Evolutionary conservation across 2,888 invertebrate species (phyloP).

Genomic region (Tachina lurida): DNA sequence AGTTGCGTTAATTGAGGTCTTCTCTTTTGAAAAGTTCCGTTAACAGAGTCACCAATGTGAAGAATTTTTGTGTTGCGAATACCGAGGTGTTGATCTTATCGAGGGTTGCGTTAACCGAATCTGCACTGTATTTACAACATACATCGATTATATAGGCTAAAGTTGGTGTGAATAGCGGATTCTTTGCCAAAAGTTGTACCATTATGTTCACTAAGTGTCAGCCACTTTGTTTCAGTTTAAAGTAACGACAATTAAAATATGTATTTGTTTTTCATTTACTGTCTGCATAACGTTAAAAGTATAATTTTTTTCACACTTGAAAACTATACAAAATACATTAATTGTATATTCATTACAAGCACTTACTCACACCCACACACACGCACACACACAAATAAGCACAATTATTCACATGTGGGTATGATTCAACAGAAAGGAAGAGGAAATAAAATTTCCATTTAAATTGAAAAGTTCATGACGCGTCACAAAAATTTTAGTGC

Average conservation of each 20-base stretch:
- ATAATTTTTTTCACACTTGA: slow-evolving; percentile 19
- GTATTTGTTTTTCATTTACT: slow-evolving; percentile 45
- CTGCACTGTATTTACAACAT: too few species aligned
- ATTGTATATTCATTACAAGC: slow-evolving; percentile 30
- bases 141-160: too few species aligned
- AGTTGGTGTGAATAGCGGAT: too few species aligned
- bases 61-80: too few species aligned
- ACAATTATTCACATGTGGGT: not conserved
- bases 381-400: not conserved
- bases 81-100: too few species aligned
- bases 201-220: not conserved
- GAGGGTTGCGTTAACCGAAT: too few species aligned
- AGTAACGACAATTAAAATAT: slow-evolving; percentile 51
- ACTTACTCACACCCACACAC: not conserved
- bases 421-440: not conserved
- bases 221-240: not conserved
- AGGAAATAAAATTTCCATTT: slow-evolving; percentile 75
- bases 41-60: too few species aligned
- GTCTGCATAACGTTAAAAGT: slow-evolving; percentile 32
- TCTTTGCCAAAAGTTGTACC: too few species aligned
- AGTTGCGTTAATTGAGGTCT: too few species aligned
- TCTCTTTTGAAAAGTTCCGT: too few species aligned
- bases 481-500: slow-evolving; percentile 65
- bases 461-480: slow-evolving; percentile 73
- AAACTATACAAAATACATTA: slow-evolving; percentile 39